Evolutionary conservation across 2,113 vertebrate genomes (phyloP).

Genomic region (Saccopteryx leptura): DNA sequence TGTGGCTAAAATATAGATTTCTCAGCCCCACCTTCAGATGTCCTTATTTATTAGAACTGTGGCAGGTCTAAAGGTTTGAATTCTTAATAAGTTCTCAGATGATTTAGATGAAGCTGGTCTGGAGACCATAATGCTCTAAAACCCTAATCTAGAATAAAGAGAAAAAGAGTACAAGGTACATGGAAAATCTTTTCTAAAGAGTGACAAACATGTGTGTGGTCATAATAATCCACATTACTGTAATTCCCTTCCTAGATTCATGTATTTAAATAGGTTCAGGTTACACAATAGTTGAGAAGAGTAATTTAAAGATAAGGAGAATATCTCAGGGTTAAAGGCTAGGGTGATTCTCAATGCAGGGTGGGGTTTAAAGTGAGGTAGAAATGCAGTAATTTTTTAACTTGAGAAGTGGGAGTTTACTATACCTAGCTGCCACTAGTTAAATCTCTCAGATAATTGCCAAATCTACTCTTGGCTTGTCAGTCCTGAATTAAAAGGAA

Average conservation of each 20-base stretch:
- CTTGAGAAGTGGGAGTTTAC: neutral
- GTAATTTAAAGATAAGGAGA: neutral
- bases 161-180: neutral
- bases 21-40: neutral
- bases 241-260: neutral
- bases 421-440: neutral
- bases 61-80: neutral
- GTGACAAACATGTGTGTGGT: neutral
- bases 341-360: neutral
- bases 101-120: neutral
- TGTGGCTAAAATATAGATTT: neutral
- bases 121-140: neutral
- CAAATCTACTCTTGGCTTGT: constrained; percentile 1
- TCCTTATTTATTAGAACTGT: neutral
- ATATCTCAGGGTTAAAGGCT: neutral
- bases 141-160: neutral
- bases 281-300: neutral
- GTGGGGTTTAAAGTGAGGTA: neutral
- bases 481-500: constrained; percentile 15
- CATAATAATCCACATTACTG: neutral
- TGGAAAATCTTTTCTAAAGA: neutral
- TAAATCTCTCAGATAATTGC: neutral
- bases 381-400: neutral
- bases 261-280: neutral
- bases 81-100: neutral